phyloP scores from a whole-genome alignment of 2,113 vertebrate species.

The Nycticebus coucang region DNA sequence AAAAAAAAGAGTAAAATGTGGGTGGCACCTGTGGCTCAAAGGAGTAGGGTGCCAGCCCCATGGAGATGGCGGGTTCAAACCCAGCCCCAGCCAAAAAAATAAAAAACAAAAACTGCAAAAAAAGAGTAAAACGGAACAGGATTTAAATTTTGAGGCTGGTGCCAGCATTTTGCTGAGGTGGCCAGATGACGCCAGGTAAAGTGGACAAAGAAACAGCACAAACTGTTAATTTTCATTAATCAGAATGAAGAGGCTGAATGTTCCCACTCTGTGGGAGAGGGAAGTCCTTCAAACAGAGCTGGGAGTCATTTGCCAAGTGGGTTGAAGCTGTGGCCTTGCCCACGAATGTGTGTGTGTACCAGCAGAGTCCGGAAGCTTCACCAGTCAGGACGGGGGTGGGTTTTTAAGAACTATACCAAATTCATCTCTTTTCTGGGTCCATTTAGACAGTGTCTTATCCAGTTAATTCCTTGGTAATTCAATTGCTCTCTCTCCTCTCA shows the following conservation, averaged over 20 bases:
- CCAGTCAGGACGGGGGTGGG: not conserved
- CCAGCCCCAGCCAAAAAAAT: too few relatives aligned
- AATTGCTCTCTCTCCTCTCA: not conserved
- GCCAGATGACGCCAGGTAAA: not conserved
- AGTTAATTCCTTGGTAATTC: slow-evolving; percentile 14
- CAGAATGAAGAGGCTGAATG: not conserved
- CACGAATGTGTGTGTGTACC: not conserved
- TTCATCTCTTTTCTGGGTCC: slow-evolving; percentile 23
- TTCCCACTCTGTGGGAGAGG: not conserved
- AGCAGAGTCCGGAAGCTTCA: not conserved
- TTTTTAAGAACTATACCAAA: not conserved
- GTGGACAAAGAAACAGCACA: not conserved
- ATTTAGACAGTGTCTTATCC: not conserved
- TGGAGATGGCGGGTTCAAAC: too few relatives aligned
- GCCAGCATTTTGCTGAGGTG: slow-evolving; percentile 3
- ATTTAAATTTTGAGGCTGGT: not conserved
- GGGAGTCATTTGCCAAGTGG: not conserved
- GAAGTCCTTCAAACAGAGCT: not conserved
- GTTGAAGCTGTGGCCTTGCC: not conserved
- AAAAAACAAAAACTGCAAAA: too few relatives aligned
- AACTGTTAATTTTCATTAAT: slow-evolving; percentile 1
- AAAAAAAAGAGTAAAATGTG: too few relatives aligned
- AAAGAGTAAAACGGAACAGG: not conserved
- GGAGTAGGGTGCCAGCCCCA: too few relatives aligned
- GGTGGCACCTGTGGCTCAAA: too few relatives aligned